A percentile compares a stretch with the other conserved stretches of the same genome.
Conservation (phyloP, 2,113 vertebrate species). For the Todiramphus chloris region DNA sequence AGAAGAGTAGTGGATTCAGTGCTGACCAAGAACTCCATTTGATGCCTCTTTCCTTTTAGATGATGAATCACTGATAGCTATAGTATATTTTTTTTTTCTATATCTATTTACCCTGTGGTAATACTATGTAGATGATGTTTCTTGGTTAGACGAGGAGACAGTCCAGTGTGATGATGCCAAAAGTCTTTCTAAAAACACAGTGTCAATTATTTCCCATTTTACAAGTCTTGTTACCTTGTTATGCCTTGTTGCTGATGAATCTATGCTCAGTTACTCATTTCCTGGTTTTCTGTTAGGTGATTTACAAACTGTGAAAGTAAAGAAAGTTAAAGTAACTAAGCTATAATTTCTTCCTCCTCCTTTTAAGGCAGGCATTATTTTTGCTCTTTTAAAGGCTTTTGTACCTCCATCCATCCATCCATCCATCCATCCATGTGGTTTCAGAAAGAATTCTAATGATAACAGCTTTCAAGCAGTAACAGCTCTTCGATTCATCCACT, state of each 20-base stretch:
- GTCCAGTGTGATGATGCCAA: not conserved
- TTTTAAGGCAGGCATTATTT: not conserved
- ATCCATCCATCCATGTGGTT: not conserved
- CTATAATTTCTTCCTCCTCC: not conserved
- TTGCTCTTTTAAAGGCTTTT: not conserved
- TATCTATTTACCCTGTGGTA: not conserved
- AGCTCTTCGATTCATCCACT: not conserved
- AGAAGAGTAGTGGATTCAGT: too few relatives aligned
- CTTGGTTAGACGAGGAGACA: not conserved
- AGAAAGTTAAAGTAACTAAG: not conserved
- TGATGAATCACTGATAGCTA: too few relatives aligned
- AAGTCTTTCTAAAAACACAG: not conserved
- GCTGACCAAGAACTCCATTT: too few relatives aligned
- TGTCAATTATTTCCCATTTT: not conserved
- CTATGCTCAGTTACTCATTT: not conserved
- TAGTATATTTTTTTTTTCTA: too few relatives aligned
- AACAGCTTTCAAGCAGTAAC: not conserved
- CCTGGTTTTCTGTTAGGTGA: not conserved
- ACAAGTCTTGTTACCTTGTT: not conserved
- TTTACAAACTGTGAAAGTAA: not conserved
- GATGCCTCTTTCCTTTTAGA: too few relatives aligned
- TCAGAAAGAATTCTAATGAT: not conserved
- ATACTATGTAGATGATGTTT: not conserved
- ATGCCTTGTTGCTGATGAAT: not conserved
- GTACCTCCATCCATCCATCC: not conserved